A percentile compares a stretch with the other conserved stretches of the same genome.
phyloP scores from a whole-genome alignment of 2,113 vertebrate species.

The Seriola quinqueradiata region DNA sequence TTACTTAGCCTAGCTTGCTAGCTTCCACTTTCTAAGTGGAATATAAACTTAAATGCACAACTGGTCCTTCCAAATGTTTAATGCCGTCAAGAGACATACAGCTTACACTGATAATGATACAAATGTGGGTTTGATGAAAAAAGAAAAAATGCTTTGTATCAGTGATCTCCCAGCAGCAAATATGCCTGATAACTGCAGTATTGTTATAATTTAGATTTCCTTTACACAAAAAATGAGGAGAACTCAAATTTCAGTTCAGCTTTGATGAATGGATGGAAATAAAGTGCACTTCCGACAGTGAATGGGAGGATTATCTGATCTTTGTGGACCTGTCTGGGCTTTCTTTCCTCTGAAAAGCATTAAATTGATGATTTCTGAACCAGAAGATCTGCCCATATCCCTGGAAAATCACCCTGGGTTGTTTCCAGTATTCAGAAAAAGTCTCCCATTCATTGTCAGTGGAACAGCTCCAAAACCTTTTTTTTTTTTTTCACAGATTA shows the following conservation, averaged over 20 bases:
- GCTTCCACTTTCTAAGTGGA: neutral
- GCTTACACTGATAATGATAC: neutral
- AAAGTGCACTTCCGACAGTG: neutral
- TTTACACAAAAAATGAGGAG: neutral
- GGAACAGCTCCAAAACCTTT: conserved; percentile 33
- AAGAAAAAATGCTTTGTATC: too few relatives aligned
- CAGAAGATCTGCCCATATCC: conserved; percentile 52
- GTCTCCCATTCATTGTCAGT: conserved; percentile 58
- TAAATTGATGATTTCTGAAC: conserved; percentile 53
- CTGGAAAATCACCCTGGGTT: conserved; percentile 60
- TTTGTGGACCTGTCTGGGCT: neutral
- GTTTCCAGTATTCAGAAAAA: conserved; percentile 47
- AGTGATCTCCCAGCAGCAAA: neutral
- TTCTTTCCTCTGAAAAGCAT: conserved; percentile 27
- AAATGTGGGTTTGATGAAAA: too few relatives aligned
- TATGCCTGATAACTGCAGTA: neutral
- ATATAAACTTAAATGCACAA: too few relatives aligned
- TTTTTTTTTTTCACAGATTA: conserved; percentile 36
- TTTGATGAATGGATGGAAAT: neutral
- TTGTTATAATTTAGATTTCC: neutral
- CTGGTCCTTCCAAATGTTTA: too few relatives aligned
- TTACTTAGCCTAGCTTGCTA: neutral
- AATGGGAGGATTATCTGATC: conserved; percentile 23
- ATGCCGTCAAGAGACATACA: neutral
- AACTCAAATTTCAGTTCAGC: neutral